phyloP scores from a whole-genome alignment of 1,140 invertebrate genomes.

The Papilio dardanus region DNA sequence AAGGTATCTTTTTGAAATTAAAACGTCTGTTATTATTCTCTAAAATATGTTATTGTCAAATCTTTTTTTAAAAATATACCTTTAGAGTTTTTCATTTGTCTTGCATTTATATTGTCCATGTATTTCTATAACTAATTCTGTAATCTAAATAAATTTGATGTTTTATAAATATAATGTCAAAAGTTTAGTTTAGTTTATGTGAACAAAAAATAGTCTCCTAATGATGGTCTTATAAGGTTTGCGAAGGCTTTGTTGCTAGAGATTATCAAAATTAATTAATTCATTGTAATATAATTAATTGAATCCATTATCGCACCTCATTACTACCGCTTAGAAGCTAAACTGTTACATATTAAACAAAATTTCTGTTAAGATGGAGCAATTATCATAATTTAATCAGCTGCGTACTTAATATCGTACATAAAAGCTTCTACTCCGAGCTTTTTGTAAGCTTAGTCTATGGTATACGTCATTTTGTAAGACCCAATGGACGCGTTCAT shows the following conservation, averaged over 20 bases:
- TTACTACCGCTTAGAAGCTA: conserved; percentile 9
- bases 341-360: conserved; percentile 34
- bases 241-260: background rate
- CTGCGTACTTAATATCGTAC: conserved; percentile 27
- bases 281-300: conserved; percentile 22
- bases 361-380: conserved; percentile 29
- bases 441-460: conserved; percentile 32
- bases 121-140: too few species aligned
- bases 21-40: too few species aligned
- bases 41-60: too few species aligned
- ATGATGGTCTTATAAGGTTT: background rate
- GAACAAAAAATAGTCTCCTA: background rate
- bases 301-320: conserved; percentile 8
- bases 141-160: too few species aligned
- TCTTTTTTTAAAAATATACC: too few species aligned
- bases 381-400: conserved; percentile 38
- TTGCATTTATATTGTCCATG: too few species aligned
- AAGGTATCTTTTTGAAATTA: too few species aligned
- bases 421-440: conserved; percentile 29
- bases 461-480: conserved; percentile 27
- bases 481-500: conserved; percentile 24
- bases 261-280: background rate
- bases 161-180: too few species aligned
- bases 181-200: too few species aligned
- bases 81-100: too few species aligned